Conservation (phyloP, 1,140 invertebrate species). For the Drosophila teissieri region DNA sequence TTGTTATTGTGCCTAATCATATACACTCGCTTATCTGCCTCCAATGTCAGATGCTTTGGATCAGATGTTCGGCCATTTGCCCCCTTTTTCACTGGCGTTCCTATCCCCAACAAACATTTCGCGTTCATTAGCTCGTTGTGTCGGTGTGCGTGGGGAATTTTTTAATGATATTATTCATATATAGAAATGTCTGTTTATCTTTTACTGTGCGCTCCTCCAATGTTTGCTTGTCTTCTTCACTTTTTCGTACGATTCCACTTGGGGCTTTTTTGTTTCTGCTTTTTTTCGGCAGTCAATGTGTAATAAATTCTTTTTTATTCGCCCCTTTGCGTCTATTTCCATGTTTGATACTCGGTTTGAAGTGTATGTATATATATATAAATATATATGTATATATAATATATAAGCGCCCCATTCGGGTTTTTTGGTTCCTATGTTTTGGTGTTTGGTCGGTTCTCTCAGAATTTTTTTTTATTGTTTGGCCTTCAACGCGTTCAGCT, state of each 20-base stretch:
- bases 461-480: conserved; percentile 57
- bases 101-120: conserved; percentile 54
- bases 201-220: conserved; percentile 33
- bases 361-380: conserved; percentile 13
- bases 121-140: conserved; percentile 56
- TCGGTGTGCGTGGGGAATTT: conserved; percentile 35
- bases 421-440: conserved; percentile 62
- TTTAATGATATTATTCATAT: conserved; percentile 52
- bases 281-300: conserved; percentile 60
- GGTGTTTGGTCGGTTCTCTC: conserved; percentile 25
- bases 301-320: conserved; percentile 70
- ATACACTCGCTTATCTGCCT: conserved; percentile 10
- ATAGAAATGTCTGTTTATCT: conserved; percentile 47
- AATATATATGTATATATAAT: conserved; percentile 35
- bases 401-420: conserved; percentile 44
- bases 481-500: conserved; percentile 77
- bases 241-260: conserved; percentile 62
- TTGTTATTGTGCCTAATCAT: too few species aligned
- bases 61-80: conserved; percentile 58
- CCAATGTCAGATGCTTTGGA: conserved; percentile 59
- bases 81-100: conserved; percentile 13
- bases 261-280: conserved; percentile 16
- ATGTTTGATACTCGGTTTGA: conserved; percentile 30
- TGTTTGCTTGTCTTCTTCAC: conserved; percentile 65
- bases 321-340: conserved; percentile 45